Percentiles rank a stretch among this genome's conserved stretches.
These are phyloP conservation scores for Galago senegalensis DNA, from an alignment of 2,797 vertebrate genomes.

Conservation along the genomic window DNA sequence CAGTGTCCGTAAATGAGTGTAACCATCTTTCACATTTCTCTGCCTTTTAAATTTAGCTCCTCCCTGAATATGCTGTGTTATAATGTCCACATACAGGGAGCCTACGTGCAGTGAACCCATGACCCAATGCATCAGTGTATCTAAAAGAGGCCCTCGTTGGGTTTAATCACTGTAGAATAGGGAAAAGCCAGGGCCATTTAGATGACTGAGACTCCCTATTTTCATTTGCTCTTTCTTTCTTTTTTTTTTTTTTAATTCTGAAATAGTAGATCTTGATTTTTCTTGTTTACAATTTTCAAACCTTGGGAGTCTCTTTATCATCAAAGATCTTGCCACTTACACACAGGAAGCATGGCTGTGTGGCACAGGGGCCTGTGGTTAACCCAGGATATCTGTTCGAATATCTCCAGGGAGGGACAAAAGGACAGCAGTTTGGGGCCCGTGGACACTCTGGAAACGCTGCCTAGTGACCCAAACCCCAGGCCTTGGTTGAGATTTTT, in stretches of 20 bases:
- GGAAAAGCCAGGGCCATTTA: background rate
- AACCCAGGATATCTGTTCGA: slow-evolving; percentile 54
- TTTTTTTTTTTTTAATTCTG: background rate
- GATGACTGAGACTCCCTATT: background rate
- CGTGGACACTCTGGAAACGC: slow-evolving; percentile 53
- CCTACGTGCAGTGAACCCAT: too few species aligned
- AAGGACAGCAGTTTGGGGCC: background rate
- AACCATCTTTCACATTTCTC: background rate
- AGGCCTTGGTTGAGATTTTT: background rate
- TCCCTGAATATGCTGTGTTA: background rate
- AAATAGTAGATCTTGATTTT: background rate
- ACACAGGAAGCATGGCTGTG: slow-evolving; percentile 46
- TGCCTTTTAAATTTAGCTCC: background rate
- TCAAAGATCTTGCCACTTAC: slow-evolving; percentile 41
- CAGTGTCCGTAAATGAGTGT: background rate
- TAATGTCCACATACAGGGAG: background rate
- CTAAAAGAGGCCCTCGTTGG: background rate
- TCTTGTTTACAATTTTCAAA: slow-evolving; percentile 60
- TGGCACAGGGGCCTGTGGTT: slow-evolving; percentile 59
- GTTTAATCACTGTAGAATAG: background rate
- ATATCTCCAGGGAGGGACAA: background rate
- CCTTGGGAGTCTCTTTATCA: slow-evolving; percentile 47
- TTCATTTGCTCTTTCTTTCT: background rate
- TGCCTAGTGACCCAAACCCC: slow-evolving; percentile 23
- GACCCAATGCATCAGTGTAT: fast-evolving